These are phyloP conservation scores for Anthopleura xanthogrammica DNA, from an alignment of 92 coral and sea anemone species.

Conservation along the genomic window DNA sequence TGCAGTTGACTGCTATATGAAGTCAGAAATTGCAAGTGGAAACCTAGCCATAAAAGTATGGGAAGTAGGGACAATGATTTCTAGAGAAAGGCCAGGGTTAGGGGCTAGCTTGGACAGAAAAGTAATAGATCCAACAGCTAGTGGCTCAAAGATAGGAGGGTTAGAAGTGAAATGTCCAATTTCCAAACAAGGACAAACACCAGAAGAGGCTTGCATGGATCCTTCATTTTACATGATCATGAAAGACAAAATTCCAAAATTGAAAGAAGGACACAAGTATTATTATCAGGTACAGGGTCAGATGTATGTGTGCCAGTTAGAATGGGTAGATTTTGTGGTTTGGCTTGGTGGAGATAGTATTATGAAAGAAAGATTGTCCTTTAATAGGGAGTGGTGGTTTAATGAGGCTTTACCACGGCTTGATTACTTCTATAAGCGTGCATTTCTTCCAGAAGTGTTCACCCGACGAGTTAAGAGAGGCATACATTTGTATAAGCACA, in stretches of 20 bases:
- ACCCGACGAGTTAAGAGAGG: constrained; percentile 49
- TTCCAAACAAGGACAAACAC: constrained; percentile 19
- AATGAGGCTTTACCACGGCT: neutral
- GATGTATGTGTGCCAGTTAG: constrained; percentile 24
- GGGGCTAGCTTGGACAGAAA: constrained; percentile 50
- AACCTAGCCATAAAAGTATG: constrained; percentile 26
- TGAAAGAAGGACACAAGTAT: constrained; percentile 10
- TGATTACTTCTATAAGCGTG: constrained; percentile 31
- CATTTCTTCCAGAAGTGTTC: constrained; percentile 44
- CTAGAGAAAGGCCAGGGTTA: constrained; percentile 14
- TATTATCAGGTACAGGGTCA: constrained; percentile 49
- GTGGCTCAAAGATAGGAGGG: constrained; percentile 24
- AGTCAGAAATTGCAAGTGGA: constrained; percentile 22
- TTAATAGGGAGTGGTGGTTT: neutral
- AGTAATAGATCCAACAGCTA: constrained; percentile 25
- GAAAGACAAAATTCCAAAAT: neutral
- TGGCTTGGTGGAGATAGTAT: constrained; percentile 38
- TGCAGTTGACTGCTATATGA: constrained; percentile 29
- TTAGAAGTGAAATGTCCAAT: constrained; percentile 40
- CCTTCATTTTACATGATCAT: constrained; percentile 1
- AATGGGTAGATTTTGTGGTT: constrained; percentile 45
- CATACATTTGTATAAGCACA: constrained; percentile 27
- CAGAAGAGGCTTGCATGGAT: constrained; percentile 20
- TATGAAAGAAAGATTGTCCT: neutral
- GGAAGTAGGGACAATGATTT: constrained; percentile 50